phyloP scores from a whole-genome alignment of 2,888 invertebrate genomes.

The Meloe dianella region DNA sequence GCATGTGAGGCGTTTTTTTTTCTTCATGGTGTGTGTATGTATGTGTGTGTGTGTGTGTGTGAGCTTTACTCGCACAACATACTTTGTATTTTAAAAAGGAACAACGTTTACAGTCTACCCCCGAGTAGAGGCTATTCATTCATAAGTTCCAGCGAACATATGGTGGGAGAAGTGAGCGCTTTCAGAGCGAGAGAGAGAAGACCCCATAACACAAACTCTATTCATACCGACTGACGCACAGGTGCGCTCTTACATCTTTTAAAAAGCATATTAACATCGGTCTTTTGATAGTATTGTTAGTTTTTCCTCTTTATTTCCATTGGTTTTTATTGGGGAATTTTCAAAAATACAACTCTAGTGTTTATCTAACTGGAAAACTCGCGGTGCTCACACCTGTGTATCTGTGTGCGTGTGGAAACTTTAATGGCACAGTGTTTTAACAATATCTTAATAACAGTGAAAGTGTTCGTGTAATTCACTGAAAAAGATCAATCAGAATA shows the following conservation, averaged over 20 bases:
- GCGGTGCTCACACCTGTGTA: not conserved
- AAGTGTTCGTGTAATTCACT: not conserved
- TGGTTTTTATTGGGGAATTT: not conserved
- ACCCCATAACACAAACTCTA: constrained; percentile 33
- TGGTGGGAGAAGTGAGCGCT: constrained; percentile 50
- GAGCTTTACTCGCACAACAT: not conserved
- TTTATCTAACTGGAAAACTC: not conserved
- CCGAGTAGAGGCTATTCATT: constrained; percentile 61
- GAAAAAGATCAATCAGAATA: not conserved
- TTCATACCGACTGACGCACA: constrained; percentile 37
- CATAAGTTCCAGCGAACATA: constrained; percentile 56
- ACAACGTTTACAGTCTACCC: constrained; percentile 34
- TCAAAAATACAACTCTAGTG: constrained; percentile 9
- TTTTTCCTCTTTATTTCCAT: not conserved
- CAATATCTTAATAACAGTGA: not conserved
- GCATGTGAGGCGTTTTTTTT: not conserved
- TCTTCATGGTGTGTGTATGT: not conserved
- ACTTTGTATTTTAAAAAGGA: not conserved
- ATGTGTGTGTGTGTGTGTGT: too few species aligned
- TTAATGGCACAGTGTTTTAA: constrained; percentile 9
- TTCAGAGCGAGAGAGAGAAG: constrained; percentile 34
- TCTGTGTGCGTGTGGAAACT: not conserved
- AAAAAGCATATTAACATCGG: constrained; percentile 9
- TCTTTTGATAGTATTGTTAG: not conserved
- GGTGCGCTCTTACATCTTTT: constrained; percentile 33